Conservation (phyloP, 2,797 vertebrate genomes). For the Rhinatrema bivittatum region DNA sequence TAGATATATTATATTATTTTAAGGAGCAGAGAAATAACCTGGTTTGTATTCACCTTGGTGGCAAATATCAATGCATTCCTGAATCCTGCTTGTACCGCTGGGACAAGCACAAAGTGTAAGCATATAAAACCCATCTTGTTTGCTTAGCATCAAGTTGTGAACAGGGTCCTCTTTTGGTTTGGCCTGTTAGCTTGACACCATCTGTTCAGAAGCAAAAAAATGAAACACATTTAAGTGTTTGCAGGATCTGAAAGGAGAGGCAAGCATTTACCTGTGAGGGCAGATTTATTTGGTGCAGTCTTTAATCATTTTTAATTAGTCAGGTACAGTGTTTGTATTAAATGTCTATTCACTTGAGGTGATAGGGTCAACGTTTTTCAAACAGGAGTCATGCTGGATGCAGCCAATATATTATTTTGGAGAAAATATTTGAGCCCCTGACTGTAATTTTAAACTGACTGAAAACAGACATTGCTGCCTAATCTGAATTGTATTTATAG, state of each 20-base stretch:
- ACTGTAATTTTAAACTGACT: no score
- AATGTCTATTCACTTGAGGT: no score
- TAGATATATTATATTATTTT: background rate
- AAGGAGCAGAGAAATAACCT: background rate
- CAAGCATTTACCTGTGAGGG: no score
- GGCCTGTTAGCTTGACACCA: background rate
- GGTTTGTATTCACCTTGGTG: constrained; percentile 2
- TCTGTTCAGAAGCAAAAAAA: no score
- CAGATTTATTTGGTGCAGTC: background rate
- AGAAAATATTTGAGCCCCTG: no score
- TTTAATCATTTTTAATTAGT: background rate
- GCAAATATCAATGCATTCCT: background rate
- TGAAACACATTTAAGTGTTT: background rate
- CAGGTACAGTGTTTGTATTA: background rate
- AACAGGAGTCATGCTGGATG: no score
- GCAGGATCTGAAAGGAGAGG: background rate
- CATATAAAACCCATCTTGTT: background rate
- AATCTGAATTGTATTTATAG: no score
- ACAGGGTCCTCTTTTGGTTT: background rate
- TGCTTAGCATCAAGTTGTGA: background rate
- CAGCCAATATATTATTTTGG: no score
- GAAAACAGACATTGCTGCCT: no score
- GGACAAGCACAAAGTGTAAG: background rate
- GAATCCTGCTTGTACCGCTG: background rate
- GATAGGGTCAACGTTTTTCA: no score